Evolutionary conservation across 2,113 vertebrate species (phyloP), one percentile per base, ranked within the genome.

Genomic region (Strigops habroptila): DNA sequence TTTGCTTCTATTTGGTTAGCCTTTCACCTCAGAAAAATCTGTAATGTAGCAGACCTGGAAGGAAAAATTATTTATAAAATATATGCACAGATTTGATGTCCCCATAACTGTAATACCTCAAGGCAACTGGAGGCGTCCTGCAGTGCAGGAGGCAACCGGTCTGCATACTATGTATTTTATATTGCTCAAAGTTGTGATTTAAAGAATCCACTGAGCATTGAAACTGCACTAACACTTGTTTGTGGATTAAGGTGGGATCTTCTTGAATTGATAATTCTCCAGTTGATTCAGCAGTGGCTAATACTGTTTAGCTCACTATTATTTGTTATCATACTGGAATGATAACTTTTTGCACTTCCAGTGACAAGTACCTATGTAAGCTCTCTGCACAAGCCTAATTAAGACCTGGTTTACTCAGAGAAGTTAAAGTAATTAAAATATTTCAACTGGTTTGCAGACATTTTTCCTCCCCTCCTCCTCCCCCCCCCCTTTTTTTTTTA

Each of bases 1-100:
- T 63, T 85, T 89, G 60, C 67, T 89, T 86, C 48, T 78, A 77
- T 39, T 93, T 86, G 64, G 35, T 62, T 92, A 88, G 51, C 79
- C 65, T 90, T 95, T 94, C 60, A 93, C 64, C 88, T 96, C 74
- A 63, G 88, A 91, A 95, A 96, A 59, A 15, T 15, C 33, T 10
- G 33, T 35, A 59, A 35, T 24, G 22, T 16, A 35, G 33, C 33
- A 59, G 33, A 59, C 22, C 33, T 59, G 33, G 57, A 59, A 35
- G 33, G 22, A 59, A 59, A 59, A 35, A 22, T 24, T 59, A 24
- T 6, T 16, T 35, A 24, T 24, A 59, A 35, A 59, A 59, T 35
- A 59, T 14, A 59, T 59, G 33, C 33, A 33, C 33, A 15, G n/a
- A 59, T 59, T 35, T 59, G 14, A 35, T 35, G 22, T 35, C 57